phyloP scores from a whole-genome alignment of 2,888 invertebrate genomes.

The Geophilus truncorum region DNA sequence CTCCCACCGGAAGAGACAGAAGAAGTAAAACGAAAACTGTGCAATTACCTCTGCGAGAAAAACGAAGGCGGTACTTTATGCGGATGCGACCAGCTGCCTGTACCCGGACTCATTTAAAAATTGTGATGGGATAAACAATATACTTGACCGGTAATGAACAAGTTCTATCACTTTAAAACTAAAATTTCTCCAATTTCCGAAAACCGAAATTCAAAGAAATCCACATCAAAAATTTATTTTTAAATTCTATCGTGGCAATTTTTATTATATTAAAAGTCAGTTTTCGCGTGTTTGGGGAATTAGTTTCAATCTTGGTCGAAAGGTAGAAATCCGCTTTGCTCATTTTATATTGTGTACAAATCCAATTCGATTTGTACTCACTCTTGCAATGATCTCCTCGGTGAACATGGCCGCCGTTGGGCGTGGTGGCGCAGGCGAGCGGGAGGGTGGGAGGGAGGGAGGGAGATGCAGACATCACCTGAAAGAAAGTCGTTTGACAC shows the following conservation, averaged over 20 bases:
- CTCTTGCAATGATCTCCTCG: neutral
- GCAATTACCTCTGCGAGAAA: constrained; percentile 60
- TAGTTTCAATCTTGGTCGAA: neutral
- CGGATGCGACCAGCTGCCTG: constrained; percentile 65
- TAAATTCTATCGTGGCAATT: no score
- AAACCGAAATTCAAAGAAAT: no score
- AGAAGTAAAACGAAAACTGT: constrained; percentile 52
- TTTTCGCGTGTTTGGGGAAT: neutral
- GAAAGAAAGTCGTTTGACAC: constrained; percentile 21
- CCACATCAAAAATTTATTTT: no score
- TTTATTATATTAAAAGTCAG: neutral
- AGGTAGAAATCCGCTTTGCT: constrained; percentile 15
- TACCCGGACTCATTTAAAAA: neutral
- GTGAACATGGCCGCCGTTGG: neutral
- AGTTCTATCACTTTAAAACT: neutral
- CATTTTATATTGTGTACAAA: constrained; percentile 7
- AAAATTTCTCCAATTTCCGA: no score
- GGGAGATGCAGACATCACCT: neutral
- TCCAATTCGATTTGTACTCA: constrained; percentile 11
- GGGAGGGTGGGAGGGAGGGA: neutral
- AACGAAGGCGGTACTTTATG: constrained; percentile 71
- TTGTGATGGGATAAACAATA: neutral
- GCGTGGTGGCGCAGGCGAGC: no score
- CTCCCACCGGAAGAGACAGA: neutral
- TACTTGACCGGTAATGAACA: neutral